phyloP scores from a whole-genome alignment of 2,113 vertebrate species.

The Lepisosteus oculatus region DNA sequence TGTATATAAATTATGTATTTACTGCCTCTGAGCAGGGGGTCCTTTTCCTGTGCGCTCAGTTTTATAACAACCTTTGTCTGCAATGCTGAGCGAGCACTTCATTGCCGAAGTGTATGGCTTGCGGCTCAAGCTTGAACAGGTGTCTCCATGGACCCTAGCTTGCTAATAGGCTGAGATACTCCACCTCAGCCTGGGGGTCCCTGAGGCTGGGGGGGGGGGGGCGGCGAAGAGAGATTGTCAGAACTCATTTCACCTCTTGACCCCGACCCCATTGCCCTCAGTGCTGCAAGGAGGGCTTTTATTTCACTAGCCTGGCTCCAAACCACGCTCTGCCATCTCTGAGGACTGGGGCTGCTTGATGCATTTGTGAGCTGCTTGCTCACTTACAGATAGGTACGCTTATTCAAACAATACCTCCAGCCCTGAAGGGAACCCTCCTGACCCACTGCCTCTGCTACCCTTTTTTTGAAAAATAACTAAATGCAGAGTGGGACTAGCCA shows the following conservation, averaged over 20 bases:
- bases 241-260: slow-evolving; percentile 28
- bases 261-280: not conserved
- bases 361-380: no score
- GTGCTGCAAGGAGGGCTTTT: not conserved
- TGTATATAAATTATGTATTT: no score
- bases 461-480: no score
- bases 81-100: not conserved
- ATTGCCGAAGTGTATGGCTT: not conserved
- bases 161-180: not conserved
- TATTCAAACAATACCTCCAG: not conserved
- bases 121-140: no score
- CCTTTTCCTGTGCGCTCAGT: not conserved
- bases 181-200: not conserved
- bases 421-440: not conserved
- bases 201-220: no score
- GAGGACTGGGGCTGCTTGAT: not conserved
- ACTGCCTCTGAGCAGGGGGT: not conserved
- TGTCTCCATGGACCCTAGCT: not conserved
- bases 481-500: no score
- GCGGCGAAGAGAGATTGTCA: not conserved
- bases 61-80: not conserved
- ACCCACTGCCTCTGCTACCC: no score
- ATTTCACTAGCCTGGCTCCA: slow-evolving; percentile 6
- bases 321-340: slow-evolving; percentile 22
- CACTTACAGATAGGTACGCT: no score